These are phyloP conservation scores for Alitta virens DNA, from an alignment of 2,888 invertebrate genomes.

Conservation along the genomic window DNA sequence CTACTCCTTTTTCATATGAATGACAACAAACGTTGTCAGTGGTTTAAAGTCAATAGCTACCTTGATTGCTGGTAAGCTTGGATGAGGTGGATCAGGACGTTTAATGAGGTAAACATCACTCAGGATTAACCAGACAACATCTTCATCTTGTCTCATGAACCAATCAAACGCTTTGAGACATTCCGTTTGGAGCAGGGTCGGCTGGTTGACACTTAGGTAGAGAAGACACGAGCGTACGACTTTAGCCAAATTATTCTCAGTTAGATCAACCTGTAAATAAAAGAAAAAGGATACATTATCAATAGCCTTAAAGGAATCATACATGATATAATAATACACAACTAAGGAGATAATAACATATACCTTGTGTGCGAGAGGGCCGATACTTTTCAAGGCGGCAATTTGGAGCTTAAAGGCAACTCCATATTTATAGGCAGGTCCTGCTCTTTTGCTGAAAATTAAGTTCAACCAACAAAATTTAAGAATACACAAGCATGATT, in stretches of 20 bases:
- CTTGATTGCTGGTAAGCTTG: too few relatives aligned
- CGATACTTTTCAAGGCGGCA: conserved; percentile 33
- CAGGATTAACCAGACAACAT: conserved; percentile 19
- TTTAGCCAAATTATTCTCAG: conserved; percentile 32
- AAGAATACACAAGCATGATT: neutral
- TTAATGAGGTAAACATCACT: neutral
- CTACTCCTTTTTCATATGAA: too few relatives aligned
- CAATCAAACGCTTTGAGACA: conserved; percentile 11
- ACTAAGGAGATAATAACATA: conserved; percentile 2
- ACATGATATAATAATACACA: neutral
- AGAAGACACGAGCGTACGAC: conserved; percentile 36
- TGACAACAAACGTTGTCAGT: too few relatives aligned
- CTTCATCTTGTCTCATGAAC: conserved; percentile 12
- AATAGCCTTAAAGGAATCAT: too few relatives aligned
- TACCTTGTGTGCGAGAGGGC: conserved; percentile 36
- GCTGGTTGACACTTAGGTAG: conserved; percentile 45
- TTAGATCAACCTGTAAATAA: conserved; percentile 32
- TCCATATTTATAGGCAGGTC: conserved; percentile 37
- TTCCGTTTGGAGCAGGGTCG: conserved; percentile 40
- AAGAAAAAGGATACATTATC: too few relatives aligned
- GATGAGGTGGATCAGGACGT: too few relatives aligned
- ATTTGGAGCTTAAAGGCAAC: conserved; percentile 45
- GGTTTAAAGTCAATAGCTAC: too few relatives aligned
- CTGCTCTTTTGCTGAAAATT: conserved; percentile 33
- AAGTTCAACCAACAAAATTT: neutral